Percentiles rank a stretch among this genome's conserved stretches.
Conservation (phyloP, 2,797 vertebrate genomes). For the Yasuhikotakia modesta region DNA sequence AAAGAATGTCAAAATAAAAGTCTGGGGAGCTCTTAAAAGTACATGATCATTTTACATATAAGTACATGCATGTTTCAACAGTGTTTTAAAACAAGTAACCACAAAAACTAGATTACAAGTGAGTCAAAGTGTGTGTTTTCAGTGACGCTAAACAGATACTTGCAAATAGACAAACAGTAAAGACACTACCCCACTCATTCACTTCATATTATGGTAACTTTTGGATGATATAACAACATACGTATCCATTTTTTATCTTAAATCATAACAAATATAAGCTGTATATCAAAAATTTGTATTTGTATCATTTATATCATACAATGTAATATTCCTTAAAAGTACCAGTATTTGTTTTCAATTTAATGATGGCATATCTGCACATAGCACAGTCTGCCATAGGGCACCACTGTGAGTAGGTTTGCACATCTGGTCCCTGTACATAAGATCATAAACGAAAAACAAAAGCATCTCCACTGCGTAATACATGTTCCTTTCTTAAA, state of each 20-base stretch:
- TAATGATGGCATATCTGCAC: too few relatives aligned
- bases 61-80: slow-evolving; percentile 34
- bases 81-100: slow-evolving; percentile 5
- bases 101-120: slow-evolving; percentile 7
- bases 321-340: too few relatives aligned
- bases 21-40: slow-evolving; percentile 24
- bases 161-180: not conserved
- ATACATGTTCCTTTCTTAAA: slow-evolving; percentile 46
- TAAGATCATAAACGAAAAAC: not conserved
- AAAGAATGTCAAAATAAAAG: slow-evolving; percentile 26
- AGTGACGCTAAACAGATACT: not conserved
- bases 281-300: too few relatives aligned
- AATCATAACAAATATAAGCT: too few relatives aligned
- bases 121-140: slow-evolving; percentile 21
- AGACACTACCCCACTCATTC: not conserved
- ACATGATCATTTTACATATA: slow-evolving; percentile 22
- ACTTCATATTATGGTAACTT: too few relatives aligned
- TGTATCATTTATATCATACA: too few relatives aligned
- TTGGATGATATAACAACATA: too few relatives aligned
- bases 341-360: too few relatives aligned
- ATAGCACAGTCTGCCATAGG: not conserved
- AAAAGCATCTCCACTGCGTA: slow-evolving; percentile 8
- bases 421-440: not conserved
- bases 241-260: too few relatives aligned
- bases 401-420: not conserved